phyloP scores from a whole-genome alignment of 2,888 invertebrate genomes.

The Agrochola circellaris region DNA sequence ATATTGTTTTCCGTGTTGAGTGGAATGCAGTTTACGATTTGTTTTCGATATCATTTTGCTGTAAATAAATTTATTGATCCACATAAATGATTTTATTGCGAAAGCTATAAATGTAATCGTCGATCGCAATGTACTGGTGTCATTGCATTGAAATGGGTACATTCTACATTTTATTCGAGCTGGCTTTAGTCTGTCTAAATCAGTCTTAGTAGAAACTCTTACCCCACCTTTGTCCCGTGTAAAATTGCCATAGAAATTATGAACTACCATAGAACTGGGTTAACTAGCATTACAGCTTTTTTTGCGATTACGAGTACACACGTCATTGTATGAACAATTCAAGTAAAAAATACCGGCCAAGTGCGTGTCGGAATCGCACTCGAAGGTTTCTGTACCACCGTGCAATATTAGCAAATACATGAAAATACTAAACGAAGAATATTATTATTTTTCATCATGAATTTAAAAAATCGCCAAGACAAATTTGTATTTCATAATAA shows the following conservation, averaged over 20 bases:
- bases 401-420: too few relatives aligned
- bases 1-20: background rate
- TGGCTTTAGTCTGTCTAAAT: background rate
- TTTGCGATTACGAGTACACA: background rate
- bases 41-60: conserved; percentile 2
- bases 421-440: too few relatives aligned
- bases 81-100: background rate
- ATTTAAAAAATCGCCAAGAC: too few relatives aligned
- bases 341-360: background rate
- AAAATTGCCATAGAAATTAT: conserved; percentile 1
- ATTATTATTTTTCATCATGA: too few relatives aligned
- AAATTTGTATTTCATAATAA: too few relatives aligned
- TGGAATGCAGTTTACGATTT: conserved; percentile 10
- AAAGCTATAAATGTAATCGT: background rate
- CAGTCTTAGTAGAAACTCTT: background rate
- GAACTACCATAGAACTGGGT: conserved; percentile 11
- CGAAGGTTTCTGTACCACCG: too few relatives aligned
- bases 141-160: background rate
- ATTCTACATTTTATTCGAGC: background rate
- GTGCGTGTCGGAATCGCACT: too few relatives aligned
- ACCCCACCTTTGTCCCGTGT: background rate
- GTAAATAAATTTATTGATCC: conserved; percentile 1
- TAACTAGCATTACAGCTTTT: conserved; percentile 6
- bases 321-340: conserved; percentile 29
- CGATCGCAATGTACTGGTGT: background rate